A percentile compares a stretch with the other conserved stretches of the same genome.
phyloP scores from a whole-genome alignment of 2,113 vertebrate genomes.

The Micronycteris hirsuta region DNA sequence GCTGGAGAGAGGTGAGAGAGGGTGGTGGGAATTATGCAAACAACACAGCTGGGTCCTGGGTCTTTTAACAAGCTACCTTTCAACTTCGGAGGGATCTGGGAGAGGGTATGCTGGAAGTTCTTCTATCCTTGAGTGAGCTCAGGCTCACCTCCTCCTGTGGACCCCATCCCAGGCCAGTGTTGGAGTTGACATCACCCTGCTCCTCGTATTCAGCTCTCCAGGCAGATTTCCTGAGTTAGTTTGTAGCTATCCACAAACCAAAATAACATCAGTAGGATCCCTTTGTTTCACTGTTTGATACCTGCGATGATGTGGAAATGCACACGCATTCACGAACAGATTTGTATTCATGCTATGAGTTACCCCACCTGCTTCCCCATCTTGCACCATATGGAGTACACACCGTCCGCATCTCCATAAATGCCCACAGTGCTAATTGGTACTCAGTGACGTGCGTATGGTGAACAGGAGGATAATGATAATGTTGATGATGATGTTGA shows the following conservation, averaged over 20 bases:
- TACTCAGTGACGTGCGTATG: not conserved
- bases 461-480: not conserved
- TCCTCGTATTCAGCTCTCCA: not conserved
- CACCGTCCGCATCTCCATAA: not conserved
- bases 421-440: constrained; percentile 47
- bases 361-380: constrained; percentile 20
- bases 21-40: not conserved
- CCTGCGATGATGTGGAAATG: not conserved
- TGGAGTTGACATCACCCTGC: not conserved
- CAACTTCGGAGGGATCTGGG: not conserved
- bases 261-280: not conserved
- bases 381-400: constrained; percentile 29
- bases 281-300: not conserved
- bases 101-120: not conserved
- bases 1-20: not conserved
- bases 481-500: not conserved
- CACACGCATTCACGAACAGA: not conserved
- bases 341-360: not conserved
- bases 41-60: not conserved
- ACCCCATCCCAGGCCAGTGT: not conserved
- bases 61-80: not conserved
- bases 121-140: not conserved
- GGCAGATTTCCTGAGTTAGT: not conserved
- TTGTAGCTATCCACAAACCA: not conserved
- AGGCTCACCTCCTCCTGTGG: not conserved